A percentile compares a stretch with the other conserved stretches of the same genome.
phyloP scores from a whole-genome alignment of 2,113 vertebrate genomes.

The Globicephala melas region DNA sequence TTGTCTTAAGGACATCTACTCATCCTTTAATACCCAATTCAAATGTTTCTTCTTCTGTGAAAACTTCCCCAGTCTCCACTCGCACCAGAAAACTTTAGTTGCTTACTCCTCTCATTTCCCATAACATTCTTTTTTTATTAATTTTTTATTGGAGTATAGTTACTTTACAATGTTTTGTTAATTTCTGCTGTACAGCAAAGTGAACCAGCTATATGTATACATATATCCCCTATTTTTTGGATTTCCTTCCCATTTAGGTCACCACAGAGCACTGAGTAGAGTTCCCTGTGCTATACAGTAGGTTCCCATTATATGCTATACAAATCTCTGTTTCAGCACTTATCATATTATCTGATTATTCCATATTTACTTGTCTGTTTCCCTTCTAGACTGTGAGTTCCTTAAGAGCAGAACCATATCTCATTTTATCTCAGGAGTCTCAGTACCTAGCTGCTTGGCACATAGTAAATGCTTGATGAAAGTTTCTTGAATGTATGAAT shows the following conservation, averaged over 20 bases:
- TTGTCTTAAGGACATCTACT: slow-evolving; percentile 1
- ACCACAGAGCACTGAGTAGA: too few species aligned
- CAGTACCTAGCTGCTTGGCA: background rate
- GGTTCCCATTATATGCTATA: background rate
- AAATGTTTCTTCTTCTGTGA: slow-evolving; percentile 17
- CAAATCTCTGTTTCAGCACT: background rate
- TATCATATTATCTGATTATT: background rate
- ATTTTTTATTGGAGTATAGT: too few species aligned
- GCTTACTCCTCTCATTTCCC: background rate
- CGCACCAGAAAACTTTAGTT: background rate
- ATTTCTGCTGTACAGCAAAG: too few species aligned
- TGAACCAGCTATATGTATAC: too few species aligned
- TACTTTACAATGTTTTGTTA: too few species aligned
- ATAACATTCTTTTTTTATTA: background rate
- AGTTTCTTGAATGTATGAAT: background rate
- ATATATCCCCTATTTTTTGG: too few species aligned
- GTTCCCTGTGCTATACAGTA: too few species aligned
- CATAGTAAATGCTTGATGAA: slow-evolving; percentile 27
- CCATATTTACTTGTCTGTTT: slow-evolving; percentile 11
- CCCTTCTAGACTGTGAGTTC: background rate
- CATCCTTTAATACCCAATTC: background rate
- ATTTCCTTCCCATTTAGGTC: too few species aligned
- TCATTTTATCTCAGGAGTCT: slow-evolving; percentile 20
- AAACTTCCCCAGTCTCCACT: background rate
- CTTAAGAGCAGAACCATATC: background rate